Evolutionary conservation across 1,140 invertebrate species (phyloP), one percentile per base, ranked within the genome.

Genomic region (Pseudomyrmex sp.): DNA sequence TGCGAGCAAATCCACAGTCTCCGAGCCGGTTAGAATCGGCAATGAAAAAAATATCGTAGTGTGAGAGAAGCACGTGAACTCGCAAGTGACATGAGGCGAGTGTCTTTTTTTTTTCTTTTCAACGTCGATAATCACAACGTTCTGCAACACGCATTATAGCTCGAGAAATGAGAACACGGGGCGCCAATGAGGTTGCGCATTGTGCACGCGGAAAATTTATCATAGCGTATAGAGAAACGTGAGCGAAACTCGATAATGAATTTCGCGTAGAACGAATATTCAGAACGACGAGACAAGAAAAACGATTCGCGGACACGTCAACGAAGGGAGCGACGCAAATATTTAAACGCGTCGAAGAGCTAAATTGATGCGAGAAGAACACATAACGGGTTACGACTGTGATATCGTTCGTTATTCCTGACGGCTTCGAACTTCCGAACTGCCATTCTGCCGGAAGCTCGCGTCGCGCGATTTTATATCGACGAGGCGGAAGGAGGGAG

Each of bases 391-490:
- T 70, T 66, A 80, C 62, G 58, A 62, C 56, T 80, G 72, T 18
- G 86, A 84, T 83, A 85, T 70, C 68, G 79, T 89, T 91, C 86
- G 85, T 91, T 90, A 90, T 85, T 87, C 84, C 83, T 58, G 84
- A 63, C 74, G 77, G 84, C 63, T 35, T 66, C 65, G 18, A 91
- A 92, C 87, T 92, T 92, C 72, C 70, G 85, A 93, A 92, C 89
- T 92, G 87, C 89, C 85, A 90, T 88, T 90, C 84, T 73, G 66
- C 65, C 84, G 83, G 85, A 92, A 89, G 87, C 87, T 82, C 63
- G 87, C 87, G 85, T 86, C 79, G 86, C 85, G 82, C 90, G 89
- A 90, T 92, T 93, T 92, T 92, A 91, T 89, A 91, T 93, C 91
- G 90, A 90, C 88, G 82, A 89, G 88, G 35, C 35, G 5, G 35